These are phyloP conservation scores for Notodonta dromedarius DNA, from an alignment of 2,888 invertebrate species.

Conservation along the genomic window DNA sequence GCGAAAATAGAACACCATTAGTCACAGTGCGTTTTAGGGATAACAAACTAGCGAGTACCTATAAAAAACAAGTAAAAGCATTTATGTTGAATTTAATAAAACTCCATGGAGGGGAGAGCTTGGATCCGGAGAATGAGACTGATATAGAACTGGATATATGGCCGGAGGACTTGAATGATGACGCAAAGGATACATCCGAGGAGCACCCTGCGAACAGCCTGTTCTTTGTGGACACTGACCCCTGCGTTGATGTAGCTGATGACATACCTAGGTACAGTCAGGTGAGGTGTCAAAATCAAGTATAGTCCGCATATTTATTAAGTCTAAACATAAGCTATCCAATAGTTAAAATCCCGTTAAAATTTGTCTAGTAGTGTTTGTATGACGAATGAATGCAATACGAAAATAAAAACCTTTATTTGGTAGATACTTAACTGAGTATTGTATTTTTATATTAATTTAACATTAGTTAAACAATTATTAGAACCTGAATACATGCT, in stretches of 20 bases:
- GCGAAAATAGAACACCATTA: conserved; percentile 70
- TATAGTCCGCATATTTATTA: too few species aligned
- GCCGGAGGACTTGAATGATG: conserved; percentile 66
- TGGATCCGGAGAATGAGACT: conserved; percentile 58
- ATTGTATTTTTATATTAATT: too few species aligned
- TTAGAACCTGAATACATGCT: too few species aligned
- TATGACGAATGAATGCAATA: too few species aligned
- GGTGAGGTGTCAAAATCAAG: conserved; percentile 42
- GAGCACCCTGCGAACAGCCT: conserved; percentile 48
- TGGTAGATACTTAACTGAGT: too few species aligned
- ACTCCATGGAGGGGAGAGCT: conserved; percentile 51
- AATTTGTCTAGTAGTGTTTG: too few species aligned
- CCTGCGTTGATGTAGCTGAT: conserved; percentile 45
- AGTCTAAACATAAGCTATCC: too few species aligned
- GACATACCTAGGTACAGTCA: conserved; percentile 69
- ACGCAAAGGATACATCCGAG: conserved; percentile 18
- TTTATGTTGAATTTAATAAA: conserved; percentile 76
- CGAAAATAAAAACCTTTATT: too few species aligned
- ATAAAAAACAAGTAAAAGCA: conserved; percentile 73
- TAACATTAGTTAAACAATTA: too few species aligned
- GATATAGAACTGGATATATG: conserved; percentile 71
- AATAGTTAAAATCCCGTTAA: too few species aligned
- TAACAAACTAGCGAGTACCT: conserved; percentile 67
- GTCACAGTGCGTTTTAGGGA: conserved; percentile 77
- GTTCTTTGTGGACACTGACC: conserved; percentile 76